A percentile compares a stretch with the other conserved stretches of the same genome.
phyloP scores from a whole-genome alignment of 1,140 invertebrate species.

The Triops longicaudatus region DNA sequence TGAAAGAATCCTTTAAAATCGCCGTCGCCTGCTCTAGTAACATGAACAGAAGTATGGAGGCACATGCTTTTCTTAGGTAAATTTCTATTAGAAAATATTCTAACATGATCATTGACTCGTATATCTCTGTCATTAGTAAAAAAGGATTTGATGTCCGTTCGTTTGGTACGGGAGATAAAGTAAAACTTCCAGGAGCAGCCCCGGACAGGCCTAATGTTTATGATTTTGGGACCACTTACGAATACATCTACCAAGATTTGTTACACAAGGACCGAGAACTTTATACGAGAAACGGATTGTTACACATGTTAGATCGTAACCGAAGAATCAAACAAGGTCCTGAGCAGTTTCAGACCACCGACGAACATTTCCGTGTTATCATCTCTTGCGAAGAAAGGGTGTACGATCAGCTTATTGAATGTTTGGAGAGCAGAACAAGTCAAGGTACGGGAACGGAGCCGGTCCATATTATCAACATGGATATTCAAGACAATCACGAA shows the following conservation, averaged over 20 bases:
- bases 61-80: constrained; percentile 84
- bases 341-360: constrained; percentile 84
- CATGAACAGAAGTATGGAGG: constrained; percentile 99
- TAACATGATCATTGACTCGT: neutral
- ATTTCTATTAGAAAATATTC: constrained; percentile 23
- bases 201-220: constrained; percentile 96
- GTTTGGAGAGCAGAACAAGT: constrained; percentile 40
- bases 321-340: constrained; percentile 87
- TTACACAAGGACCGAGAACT: constrained; percentile 75
- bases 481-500: constrained; percentile 99
- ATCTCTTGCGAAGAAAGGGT: constrained; percentile 97
- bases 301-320: constrained; percentile 98
- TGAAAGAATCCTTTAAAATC: constrained; percentile 51
- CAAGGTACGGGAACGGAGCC: constrained; percentile 55
- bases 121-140: constrained; percentile 55
- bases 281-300: constrained; percentile 97
- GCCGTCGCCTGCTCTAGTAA: constrained; percentile 98
- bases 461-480: constrained; percentile 96
- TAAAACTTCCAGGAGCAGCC: constrained; percentile 91
- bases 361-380: constrained; percentile 91
- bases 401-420: constrained; percentile 83
- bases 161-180: constrained; percentile 94
- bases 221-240: constrained; percentile 93
- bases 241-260: constrained; percentile 95
- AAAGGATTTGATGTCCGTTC: constrained; percentile 94